Base-by-base conservation (phyloP, 2,888 invertebrate genomes). In the Cinara cedri region DNA sequence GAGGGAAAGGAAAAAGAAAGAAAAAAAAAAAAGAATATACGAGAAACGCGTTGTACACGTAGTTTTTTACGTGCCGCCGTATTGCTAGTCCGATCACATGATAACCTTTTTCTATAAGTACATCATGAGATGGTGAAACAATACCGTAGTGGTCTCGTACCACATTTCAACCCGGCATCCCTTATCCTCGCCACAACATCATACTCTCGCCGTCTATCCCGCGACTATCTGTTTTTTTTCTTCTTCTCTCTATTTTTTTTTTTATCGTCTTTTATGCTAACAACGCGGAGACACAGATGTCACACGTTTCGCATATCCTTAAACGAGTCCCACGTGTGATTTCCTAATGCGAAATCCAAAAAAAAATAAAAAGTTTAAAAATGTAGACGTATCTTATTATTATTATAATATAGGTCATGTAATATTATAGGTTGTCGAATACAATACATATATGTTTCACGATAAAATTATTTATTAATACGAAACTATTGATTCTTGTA, bases 61-160 rank as follows among this genome's bases (percentile, higher is more conserved):
- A 34, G 34, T 34, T 34, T 75, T 51, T 60, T 75, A 60, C 34
- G 34, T 34, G 6, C 34, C 75, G 6, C 34, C 75, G 55, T 54
- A 75, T 75, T 75, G 66, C 75, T 24, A 75, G 75, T 75, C 75
- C 42, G 75, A 75, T 75, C 75, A 75, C 75, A 75, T 55, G 75
- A 75, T 75, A 75, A 75, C 75, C 75, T 75, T 75, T n/a, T 75
- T 66, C 75, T 66, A 34, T 34, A 66, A 65, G 75, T 75, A 75
- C 66, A n/a, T n/a, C n/a, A n/a, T 55, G 34, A 4, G 34, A 66
- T 75, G 75, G 55, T 44, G 26, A 75, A 75, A 75, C 66, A 75
- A 75, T 75, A 55, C 66, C 44, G 14, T 4, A 49, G 46, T 19
- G 54, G 34, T 65, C 65, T 75, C 54, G 65, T 75, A 63, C 65